These are phyloP conservation scores for Lithophane socia DNA, from an alignment of 2,888 invertebrate genomes.

Conservation along the genomic window DNA sequence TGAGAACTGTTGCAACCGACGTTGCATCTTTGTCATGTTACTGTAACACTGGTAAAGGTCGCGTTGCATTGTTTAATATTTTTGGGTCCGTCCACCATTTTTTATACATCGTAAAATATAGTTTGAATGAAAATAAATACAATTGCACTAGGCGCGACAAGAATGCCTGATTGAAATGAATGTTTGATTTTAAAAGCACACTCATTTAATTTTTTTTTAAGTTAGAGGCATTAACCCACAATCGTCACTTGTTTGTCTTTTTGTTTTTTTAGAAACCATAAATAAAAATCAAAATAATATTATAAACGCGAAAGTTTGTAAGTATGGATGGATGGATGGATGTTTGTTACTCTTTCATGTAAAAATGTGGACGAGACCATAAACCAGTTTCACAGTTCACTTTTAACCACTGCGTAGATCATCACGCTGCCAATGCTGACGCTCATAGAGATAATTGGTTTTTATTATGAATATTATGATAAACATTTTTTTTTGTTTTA, in stretches of 20 bases:
- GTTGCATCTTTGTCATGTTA: constrained; percentile 34
- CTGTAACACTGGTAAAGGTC: constrained; percentile 56
- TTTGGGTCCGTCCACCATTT: constrained; percentile 31
- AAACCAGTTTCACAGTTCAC: constrained; percentile 33
- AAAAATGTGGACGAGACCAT: constrained; percentile 17
- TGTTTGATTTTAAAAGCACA: constrained; percentile 23
- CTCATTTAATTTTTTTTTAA: no score
- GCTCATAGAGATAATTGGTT: constrained; percentile 70
- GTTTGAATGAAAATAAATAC: neutral
- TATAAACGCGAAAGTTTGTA: no score
- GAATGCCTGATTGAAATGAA: no score
- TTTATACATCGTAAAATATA: neutral
- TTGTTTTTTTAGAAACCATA: neutral
- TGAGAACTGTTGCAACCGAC: constrained; percentile 49
- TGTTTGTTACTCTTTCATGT: no score
- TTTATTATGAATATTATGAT: neutral
- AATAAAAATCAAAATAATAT: neutral
- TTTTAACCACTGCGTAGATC: constrained; percentile 48
- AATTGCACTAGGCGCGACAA: neutral
- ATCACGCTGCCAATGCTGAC: constrained; percentile 75
- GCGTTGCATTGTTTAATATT: constrained; percentile 25
- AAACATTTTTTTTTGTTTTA: neutral
- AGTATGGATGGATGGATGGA: no score
- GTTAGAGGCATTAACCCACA: no score
- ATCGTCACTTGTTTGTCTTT: neutral